Evolutionary conservation across 2,888 invertebrate species (phyloP).

Genomic region (Machimus rusticus): DNA sequence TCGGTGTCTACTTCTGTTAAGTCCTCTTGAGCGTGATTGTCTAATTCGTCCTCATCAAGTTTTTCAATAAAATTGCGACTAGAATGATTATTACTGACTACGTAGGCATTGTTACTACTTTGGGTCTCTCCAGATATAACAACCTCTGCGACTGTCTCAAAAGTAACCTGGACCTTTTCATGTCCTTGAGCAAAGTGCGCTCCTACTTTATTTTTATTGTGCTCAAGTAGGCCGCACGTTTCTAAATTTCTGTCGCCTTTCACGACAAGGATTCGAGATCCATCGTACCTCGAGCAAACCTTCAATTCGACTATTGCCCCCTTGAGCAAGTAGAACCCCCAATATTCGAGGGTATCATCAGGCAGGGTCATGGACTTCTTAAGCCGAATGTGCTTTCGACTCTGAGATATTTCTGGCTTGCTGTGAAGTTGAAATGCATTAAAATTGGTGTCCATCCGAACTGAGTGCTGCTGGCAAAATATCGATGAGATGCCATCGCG

Average conservation of each 20-base stretch:
- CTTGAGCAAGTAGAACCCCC: slow-evolving; percentile 84
- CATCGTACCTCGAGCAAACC: slow-evolving; percentile 80
- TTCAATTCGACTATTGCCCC: slow-evolving; percentile 80
- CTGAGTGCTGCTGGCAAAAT: slow-evolving; percentile 80
- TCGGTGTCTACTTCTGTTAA: slow-evolving; percentile 49
- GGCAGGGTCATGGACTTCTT: slow-evolving; percentile 84
- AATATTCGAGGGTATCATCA: slow-evolving; percentile 86
- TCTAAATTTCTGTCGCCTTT: slow-evolving; percentile 79
- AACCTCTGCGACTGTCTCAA: slow-evolving; percentile 67
- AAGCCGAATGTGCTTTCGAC: slow-evolving; percentile 76
- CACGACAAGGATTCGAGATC: slow-evolving; percentile 81
- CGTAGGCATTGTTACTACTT: neutral
- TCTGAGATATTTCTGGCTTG: slow-evolving; percentile 73
- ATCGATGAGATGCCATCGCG: slow-evolving; percentile 82
- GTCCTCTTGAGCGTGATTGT: slow-evolving; percentile 60
- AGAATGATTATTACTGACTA: neutral
- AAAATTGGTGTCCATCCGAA: slow-evolving; percentile 76
- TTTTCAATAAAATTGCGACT: slow-evolving; percentile 36
- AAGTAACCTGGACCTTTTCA: slow-evolving; percentile 66
- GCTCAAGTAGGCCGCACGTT: slow-evolving; percentile 80
- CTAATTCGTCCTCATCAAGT: slow-evolving; percentile 53
- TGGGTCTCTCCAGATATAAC: slow-evolving; percentile 37
- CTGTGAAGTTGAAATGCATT: slow-evolving; percentile 78
- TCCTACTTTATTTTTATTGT: slow-evolving; percentile 70
- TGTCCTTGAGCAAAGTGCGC: slow-evolving; percentile 64